Percentiles rank a stretch among this genome's conserved stretches.
These are phyloP conservation scores for Nymphalis io DNA, from an alignment of 1,140 invertebrate species.

Conservation along the genomic window DNA sequence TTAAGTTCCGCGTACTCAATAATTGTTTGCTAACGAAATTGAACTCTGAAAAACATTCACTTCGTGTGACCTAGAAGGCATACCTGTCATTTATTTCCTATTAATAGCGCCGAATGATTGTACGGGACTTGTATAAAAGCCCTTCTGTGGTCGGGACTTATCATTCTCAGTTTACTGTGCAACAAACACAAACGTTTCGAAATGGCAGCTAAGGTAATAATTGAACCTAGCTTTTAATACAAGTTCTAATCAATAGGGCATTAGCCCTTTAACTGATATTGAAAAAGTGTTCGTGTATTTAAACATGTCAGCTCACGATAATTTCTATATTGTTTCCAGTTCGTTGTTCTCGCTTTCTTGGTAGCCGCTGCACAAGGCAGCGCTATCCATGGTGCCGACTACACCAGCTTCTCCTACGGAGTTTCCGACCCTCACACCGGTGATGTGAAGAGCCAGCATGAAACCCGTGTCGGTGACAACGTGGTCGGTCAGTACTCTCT, in stretches of 20 bases:
- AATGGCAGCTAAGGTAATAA: conserved; percentile 76
- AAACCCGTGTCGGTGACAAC: conserved; percentile 79
- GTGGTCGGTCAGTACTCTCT: conserved; percentile 80
- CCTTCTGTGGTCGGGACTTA: conserved; percentile 55
- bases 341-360: conserved; percentile 65
- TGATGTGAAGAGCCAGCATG: conserved; percentile 78
- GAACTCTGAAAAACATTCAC: conserved; percentile 69
- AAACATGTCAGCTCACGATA: background rate
- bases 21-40: conserved; percentile 60
- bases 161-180: conserved; percentile 75
- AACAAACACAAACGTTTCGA: conserved; percentile 65
- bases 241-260: conserved; percentile 10
- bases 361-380: conserved; percentile 65
- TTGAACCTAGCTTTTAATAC: conserved; percentile 26
- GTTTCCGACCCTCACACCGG: conserved; percentile 80
- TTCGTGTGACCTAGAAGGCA: conserved; percentile 65
- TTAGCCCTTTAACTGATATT: conserved; percentile 13
- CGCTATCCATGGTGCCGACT: conserved; percentile 58
- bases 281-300: background rate
- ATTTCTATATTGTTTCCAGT: conserved; percentile 49
- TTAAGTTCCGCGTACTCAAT: conserved; percentile 63
- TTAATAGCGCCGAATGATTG: conserved; percentile 67
- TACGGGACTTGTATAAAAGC: conserved; percentile 69
- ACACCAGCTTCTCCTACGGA: conserved; percentile 75
- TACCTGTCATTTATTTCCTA: conserved; percentile 73